Percentiles rank a stretch among this genome's conserved stretches.
Evolutionary conservation across 1,140 invertebrate species (phyloP).

Genomic region (Sitophilus oryzae): DNA sequence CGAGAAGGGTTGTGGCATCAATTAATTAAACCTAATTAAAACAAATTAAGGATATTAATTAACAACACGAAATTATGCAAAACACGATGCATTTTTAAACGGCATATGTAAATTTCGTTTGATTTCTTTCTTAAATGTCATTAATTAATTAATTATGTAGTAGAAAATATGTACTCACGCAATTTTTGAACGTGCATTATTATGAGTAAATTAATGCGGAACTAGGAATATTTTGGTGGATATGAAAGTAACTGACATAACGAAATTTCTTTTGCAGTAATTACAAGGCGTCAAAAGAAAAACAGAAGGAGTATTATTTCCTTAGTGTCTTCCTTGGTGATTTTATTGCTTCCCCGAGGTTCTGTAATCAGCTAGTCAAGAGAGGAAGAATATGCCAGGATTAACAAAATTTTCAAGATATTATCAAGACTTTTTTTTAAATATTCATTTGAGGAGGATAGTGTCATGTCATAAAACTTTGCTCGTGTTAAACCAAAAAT

Average conservation of each 20-base stretch:
- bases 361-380: conserved; percentile 72
- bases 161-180: no score
- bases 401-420: no score
- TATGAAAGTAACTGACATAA: background rate
- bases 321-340: conserved; percentile 77
- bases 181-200: no score
- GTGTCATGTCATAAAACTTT: no score
- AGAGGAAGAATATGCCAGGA: conserved; percentile 52
- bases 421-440: no score
- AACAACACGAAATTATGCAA: background rate
- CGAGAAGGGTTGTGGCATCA: conserved; percentile 8
- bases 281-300: conserved; percentile 65
- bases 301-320: conserved; percentile 71
- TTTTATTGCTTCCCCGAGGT: conserved; percentile 66
- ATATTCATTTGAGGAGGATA: no score
- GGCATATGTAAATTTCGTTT: background rate
- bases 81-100: background rate
- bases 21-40: conserved; percentile 10
- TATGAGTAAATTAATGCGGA: no score
- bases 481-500: no score
- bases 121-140: background rate
- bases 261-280: conserved; percentile 54
- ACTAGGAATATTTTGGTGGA: no score
- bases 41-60: conserved; percentile 10
- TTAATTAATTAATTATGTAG: no score